These are phyloP conservation scores for Phrixothrix hirtus DNA, from an alignment of 2,888 invertebrate species.

Conservation along the genomic window DNA sequence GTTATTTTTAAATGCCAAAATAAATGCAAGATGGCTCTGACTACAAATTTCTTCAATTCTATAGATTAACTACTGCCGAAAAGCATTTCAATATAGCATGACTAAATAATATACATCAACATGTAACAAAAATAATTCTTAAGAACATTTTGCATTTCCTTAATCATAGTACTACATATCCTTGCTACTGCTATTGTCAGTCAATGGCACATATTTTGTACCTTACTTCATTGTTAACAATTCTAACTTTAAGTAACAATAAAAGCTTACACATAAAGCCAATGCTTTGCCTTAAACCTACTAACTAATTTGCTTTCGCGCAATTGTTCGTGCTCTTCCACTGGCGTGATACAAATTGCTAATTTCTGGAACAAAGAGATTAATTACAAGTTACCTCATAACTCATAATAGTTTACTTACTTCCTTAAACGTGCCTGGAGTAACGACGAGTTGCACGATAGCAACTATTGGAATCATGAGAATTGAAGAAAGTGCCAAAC, in stretches of 20 bases:
- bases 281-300: constrained; percentile 67
- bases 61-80: neutral
- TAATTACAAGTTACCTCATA: neutral
- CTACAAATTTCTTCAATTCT: neutral
- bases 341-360: constrained; percentile 68
- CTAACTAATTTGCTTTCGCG: constrained; percentile 64
- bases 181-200: constrained; percentile 10
- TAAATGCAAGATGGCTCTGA: neutral
- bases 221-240: constrained; percentile 8
- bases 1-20: too few species aligned
- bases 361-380: constrained; percentile 64
- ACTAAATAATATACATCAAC: neutral
- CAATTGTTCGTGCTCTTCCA: constrained; percentile 68
- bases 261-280: constrained; percentile 65
- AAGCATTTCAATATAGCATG: neutral
- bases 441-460: constrained; percentile 64
- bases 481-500: constrained; percentile 72
- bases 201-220: constrained; percentile 20
- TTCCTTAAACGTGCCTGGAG: constrained; percentile 69
- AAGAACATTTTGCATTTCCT: neutral
- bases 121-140: neutral
- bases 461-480: constrained; percentile 73
- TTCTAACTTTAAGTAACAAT: constrained; percentile 9
- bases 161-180: neutral
- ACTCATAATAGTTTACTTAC: constrained; percentile 59